Conservation (phyloP, 2,797 vertebrate species). For the Uromys caudimaculatus region DNA sequence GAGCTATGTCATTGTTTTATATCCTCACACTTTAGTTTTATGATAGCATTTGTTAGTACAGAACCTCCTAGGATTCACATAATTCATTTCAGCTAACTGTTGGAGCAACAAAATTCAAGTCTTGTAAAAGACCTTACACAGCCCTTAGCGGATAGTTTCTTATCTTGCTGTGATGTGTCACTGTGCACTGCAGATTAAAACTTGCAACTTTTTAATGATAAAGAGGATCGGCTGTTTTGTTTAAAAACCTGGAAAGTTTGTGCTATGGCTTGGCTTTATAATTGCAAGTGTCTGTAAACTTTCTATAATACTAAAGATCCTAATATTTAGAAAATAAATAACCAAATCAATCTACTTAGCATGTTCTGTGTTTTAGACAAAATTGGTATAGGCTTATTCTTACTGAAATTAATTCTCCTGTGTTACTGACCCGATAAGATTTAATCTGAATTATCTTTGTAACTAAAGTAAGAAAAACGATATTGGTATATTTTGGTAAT, state of each 20-base stretch:
- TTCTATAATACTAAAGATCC: constrained; percentile 41
- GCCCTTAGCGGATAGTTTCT: background rate
- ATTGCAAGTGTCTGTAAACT: constrained; percentile 57
- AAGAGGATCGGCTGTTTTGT: background rate
- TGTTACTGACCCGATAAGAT: constrained; percentile 21
- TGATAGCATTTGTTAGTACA: background rate
- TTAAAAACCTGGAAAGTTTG: constrained; percentile 55
- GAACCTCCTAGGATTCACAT: background rate
- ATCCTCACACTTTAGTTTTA: background rate
- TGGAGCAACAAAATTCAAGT: constrained; percentile 7
- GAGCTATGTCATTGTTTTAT: constrained; percentile 10
- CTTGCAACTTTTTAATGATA: constrained; percentile 19
- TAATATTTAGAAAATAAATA: constrained; percentile 34
- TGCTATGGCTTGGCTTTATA: constrained; percentile 29
- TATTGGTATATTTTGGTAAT: constrained; percentile 50
- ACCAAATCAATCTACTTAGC: constrained; percentile 1
- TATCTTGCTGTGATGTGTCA: background rate
- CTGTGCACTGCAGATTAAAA: constrained; percentile 9
- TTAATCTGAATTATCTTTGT: constrained; percentile 2
- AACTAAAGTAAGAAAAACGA: constrained; percentile 39
- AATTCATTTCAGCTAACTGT: background rate
- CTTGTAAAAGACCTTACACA: background rate
- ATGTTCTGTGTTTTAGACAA: constrained; percentile 37
- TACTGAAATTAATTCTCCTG: constrained; percentile 28
- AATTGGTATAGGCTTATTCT: constrained; percentile 31